phyloP scores from a whole-genome alignment of 2,888 invertebrate species.

The Acrocyrtus sp. region DNA sequence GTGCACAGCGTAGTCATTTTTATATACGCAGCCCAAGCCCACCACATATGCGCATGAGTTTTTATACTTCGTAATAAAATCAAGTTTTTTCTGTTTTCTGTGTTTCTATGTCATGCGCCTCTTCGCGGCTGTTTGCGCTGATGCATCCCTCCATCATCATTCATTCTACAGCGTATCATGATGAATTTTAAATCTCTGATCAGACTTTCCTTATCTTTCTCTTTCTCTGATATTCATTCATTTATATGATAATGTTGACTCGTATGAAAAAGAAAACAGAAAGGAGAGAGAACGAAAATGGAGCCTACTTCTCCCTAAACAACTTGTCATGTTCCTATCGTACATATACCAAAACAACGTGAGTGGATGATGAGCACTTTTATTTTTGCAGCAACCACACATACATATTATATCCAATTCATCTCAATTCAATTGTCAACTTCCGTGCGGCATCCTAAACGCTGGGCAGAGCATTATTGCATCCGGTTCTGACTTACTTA shows the following conservation, averaged over 20 bases:
- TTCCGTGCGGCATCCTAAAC: conserved; percentile 50
- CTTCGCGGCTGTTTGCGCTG: too few species aligned
- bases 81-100: conserved; percentile 55
- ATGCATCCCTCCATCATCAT: conserved; percentile 1
- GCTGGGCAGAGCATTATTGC: too few species aligned
- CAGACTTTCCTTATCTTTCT: conserved; percentile 10
- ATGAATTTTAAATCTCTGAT: conserved; percentile 22
- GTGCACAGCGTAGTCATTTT: too few species aligned
- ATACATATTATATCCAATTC: too few species aligned
- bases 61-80: conserved; percentile 23
- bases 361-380: too few species aligned
- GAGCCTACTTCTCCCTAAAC: neutral
- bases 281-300: neutral
- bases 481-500: conserved; percentile 39
- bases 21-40: too few species aligned
- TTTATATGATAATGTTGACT: conserved; percentile 6
- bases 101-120: conserved; percentile 55
- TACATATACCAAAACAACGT: neutral
- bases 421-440: conserved; percentile 27
- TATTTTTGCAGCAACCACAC: neutral
- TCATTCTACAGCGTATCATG: neutral
- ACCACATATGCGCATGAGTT: neutral
- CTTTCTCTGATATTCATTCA: conserved; percentile 17
- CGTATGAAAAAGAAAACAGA: neutral
- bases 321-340: neutral